A percentile compares a stretch with the other conserved stretches of the same genome.
phyloP scores from a whole-genome alignment of 2,113 vertebrate species.

The Columba livia region DNA sequence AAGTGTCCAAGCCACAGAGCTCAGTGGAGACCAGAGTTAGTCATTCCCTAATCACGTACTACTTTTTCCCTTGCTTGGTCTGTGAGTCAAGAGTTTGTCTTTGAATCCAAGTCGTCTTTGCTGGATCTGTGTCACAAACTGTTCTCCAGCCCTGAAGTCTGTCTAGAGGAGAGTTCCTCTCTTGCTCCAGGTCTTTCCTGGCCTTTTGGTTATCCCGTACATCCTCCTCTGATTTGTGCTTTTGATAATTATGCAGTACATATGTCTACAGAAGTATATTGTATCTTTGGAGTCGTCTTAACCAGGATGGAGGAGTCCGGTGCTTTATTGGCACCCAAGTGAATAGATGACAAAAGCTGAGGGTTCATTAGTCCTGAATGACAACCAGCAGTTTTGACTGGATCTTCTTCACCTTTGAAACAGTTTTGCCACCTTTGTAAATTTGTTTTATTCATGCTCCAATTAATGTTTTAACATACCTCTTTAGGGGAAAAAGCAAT shows the following conservation, averaged over 20 bases:
- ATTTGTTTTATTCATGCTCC: neutral
- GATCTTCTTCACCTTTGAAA: neutral
- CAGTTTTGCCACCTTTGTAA: neutral
- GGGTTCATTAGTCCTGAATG: neutral
- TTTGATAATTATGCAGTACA: fast-evolving
- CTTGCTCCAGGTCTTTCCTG: neutral
- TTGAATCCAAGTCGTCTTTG: neutral
- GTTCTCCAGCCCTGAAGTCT: neutral
- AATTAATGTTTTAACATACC: neutral
- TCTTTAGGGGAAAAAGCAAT: neutral
- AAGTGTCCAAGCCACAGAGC: constrained; percentile 55
- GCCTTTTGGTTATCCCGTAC: neutral
- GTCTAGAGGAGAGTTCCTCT: neutral
- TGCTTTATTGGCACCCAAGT: neutral
- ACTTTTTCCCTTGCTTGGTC: neutral
- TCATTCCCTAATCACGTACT: constrained; percentile 11
- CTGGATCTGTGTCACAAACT: neutral
- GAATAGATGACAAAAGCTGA: neutral
- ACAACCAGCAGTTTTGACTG: neutral
- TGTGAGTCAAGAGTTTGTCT: neutral
- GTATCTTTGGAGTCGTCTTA: neutral
- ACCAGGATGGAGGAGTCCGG: neutral
- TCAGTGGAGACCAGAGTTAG: constrained; percentile 1
- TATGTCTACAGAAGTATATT: neutral
- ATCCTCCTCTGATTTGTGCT: neutral